phyloP scores from a whole-genome alignment of 2,113 vertebrate genomes.

The Nanorana parkeri region DNA sequence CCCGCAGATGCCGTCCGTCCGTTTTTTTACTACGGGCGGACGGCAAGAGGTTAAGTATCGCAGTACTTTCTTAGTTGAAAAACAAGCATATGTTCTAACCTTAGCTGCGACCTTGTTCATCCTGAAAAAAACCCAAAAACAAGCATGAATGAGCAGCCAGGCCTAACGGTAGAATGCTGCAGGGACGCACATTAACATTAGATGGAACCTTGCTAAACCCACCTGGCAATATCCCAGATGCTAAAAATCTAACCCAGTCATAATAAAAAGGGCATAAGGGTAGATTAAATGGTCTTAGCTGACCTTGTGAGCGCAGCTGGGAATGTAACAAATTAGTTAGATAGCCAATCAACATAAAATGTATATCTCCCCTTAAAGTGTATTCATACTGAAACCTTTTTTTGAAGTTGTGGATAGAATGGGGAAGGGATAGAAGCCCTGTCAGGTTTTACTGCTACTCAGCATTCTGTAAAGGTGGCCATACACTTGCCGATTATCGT shows the following conservation, averaged over 20 bases:
- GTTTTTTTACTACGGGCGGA: too few relatives aligned
- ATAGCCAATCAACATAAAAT: conserved; percentile 2
- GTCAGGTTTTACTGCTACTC: too few relatives aligned
- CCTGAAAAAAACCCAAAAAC: conserved; percentile 2
- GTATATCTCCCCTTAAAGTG: too few relatives aligned
- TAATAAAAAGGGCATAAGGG: conserved; percentile 10
- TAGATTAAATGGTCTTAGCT: not conserved
- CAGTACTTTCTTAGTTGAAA: not conserved
- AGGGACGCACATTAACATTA: not conserved
- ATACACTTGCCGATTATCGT: too few relatives aligned
- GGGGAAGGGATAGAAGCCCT: too few relatives aligned
- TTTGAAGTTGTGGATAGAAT: too few relatives aligned
- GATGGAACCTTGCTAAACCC: not conserved
- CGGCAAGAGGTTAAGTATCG: too few relatives aligned
- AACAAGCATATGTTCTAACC: not conserved
- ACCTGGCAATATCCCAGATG: not conserved
- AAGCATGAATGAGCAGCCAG: not conserved
- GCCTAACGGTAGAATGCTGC: not conserved
- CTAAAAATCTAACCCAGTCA: not conserved
- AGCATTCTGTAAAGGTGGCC: too few relatives aligned
- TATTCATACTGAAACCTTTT: too few relatives aligned
- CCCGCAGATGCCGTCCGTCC: too few relatives aligned
- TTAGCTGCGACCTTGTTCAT: conserved; percentile 5
- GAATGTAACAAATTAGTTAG: not conserved
- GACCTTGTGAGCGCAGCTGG: conserved; percentile 10